Evolutionary conservation across 2,888 invertebrate species (phyloP).

Genomic region (Rhyacophila evoluta): DNA sequence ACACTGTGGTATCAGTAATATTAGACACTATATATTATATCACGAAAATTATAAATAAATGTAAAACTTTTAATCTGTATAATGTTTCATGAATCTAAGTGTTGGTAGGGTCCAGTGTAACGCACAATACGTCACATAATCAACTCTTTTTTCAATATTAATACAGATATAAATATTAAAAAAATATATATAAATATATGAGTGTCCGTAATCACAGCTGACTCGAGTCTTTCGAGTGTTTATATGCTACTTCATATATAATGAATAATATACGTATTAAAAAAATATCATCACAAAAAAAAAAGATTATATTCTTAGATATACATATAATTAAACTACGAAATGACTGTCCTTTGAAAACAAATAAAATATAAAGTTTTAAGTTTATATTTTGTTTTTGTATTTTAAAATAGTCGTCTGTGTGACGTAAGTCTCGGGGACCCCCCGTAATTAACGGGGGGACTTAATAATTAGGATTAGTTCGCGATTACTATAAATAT

Average conservation of each 20-base stretch:
- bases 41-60: constrained; percentile 43
- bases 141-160: constrained; percentile 33
- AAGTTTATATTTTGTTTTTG: constrained; percentile 39
- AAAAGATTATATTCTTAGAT: constrained; percentile 49
- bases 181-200: constrained; percentile 1
- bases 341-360: constrained; percentile 51
- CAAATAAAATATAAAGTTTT: constrained; percentile 37
- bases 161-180: too few species aligned
- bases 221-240: constrained; percentile 21
- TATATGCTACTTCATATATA: constrained; percentile 43
- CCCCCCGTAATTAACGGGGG: not conserved
- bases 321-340: constrained; percentile 42
- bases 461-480: constrained; percentile 46
- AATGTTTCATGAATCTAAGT: constrained; percentile 63
- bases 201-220: constrained; percentile 33
- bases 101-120: constrained; percentile 71
- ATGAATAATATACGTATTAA: constrained; percentile 48
- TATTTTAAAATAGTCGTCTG: constrained; percentile 26
- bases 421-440: constrained; percentile 1
- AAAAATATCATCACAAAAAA: constrained; percentile 48
- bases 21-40: constrained; percentile 37
- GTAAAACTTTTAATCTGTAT: constrained; percentile 45
- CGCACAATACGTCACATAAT: constrained; percentile 64
- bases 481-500: constrained; percentile 43
- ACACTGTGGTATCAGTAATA: constrained; percentile 50